A percentile compares a stretch with the other conserved stretches of the same genome.
phyloP scores from a whole-genome alignment of 1,140 invertebrate species.

The Vanessa tameamea region DNA sequence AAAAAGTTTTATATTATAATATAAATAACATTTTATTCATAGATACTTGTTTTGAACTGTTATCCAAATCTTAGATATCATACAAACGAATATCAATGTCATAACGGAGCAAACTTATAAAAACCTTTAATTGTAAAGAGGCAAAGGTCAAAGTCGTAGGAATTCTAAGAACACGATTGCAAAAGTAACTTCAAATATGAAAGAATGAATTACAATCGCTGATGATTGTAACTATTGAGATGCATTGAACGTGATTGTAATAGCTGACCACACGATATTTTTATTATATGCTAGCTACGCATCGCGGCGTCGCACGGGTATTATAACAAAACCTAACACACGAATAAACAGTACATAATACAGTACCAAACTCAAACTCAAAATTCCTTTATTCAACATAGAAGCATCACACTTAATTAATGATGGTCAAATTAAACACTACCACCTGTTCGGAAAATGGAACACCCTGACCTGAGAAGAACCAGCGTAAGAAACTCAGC shows the following conservation, averaged over 20 bases:
- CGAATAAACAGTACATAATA: no score
- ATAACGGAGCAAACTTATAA: neutral
- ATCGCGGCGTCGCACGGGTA: neutral
- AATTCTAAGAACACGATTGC: neutral
- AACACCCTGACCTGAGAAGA: no score
- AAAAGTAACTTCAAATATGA: neutral
- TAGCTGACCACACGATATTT: conserved; percentile 2
- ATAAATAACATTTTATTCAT: neutral
- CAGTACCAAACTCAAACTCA: no score
- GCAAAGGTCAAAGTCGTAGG: conserved; percentile 3
- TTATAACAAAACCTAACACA: no score
- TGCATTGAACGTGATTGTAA: conserved; percentile 11
- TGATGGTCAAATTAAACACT: no score
- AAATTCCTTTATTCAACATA: no score
- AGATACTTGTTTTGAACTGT: neutral
- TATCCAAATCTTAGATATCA: neutral
- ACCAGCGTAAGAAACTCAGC: no score
- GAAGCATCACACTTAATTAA: no score
- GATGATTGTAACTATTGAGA: conserved; percentile 10
- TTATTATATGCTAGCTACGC: neutral
- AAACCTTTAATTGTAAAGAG: neutral
- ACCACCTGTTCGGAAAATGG: no score
- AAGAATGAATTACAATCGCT: neutral
- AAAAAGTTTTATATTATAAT: no score
- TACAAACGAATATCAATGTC: neutral